Evolutionary conservation across 2,888 invertebrate species (phyloP).

Genomic region (Temnothorax rugatulus): DNA sequence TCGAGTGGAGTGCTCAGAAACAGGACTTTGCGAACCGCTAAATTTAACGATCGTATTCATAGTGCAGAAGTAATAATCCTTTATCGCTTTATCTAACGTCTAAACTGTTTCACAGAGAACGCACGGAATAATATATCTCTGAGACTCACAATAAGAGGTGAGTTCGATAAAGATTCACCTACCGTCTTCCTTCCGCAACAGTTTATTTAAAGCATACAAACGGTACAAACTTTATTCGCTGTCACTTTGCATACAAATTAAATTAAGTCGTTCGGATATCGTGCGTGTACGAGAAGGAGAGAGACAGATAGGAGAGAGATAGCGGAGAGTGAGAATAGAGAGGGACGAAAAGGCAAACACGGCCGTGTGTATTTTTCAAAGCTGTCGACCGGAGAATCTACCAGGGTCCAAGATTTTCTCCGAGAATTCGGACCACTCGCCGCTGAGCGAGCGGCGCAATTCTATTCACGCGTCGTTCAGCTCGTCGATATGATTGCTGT

Average conservation of each 20-base stretch:
- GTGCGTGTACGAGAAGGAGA: slow-evolving; percentile 59
- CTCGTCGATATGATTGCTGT: slow-evolving; percentile 30
- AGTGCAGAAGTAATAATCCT: slow-evolving; percentile 18
- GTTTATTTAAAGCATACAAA: slow-evolving; percentile 86
- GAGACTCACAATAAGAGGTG: neutral
- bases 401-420: slow-evolving; percentile 60
- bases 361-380: slow-evolving; percentile 25
- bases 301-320: slow-evolving; percentile 32
- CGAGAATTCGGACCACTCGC: slow-evolving; percentile 32
- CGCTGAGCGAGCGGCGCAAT: slow-evolving; percentile 11
- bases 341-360: slow-evolving; percentile 50
- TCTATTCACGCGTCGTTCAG: slow-evolving; percentile 24
- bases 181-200: slow-evolving; percentile 81
- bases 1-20: slow-evolving; percentile 16
- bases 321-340: slow-evolving; percentile 38
- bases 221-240: slow-evolving; percentile 85
- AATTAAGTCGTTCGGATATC: slow-evolving; percentile 78
- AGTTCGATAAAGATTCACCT: neutral
- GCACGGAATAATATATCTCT: neutral
- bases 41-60: slow-evolving; percentile 42
- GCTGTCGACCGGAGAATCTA: slow-evolving; percentile 30
- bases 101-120: neutral
- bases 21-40: slow-evolving; percentile 15
- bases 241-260: slow-evolving; percentile 84
- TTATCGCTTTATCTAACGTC: neutral